Percentiles rank a stretch among this genome's conserved stretches.
These are phyloP conservation scores for Hesperophylax magnus DNA, from an alignment of 1,140 invertebrate species.

Conservation along the genomic window DNA sequence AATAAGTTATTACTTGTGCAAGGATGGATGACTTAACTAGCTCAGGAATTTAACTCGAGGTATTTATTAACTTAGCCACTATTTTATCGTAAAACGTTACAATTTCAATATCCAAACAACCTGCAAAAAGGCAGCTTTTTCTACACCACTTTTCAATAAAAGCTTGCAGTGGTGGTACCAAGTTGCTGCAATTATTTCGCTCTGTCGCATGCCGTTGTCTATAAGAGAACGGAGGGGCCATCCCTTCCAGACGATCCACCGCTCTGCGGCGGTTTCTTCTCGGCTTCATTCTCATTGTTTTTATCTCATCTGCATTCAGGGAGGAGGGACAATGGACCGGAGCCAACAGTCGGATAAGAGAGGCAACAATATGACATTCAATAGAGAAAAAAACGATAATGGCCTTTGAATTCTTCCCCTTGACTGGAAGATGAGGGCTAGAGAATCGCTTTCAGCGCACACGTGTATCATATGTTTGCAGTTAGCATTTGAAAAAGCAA, in stretches of 20 bases:
- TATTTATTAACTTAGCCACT: no score
- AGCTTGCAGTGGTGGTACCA: not conserved
- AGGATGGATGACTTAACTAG: no score
- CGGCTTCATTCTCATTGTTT: slow-evolving; percentile 45
- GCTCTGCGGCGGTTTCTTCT: slow-evolving; percentile 6
- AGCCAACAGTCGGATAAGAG: slow-evolving; percentile 50
- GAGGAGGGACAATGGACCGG: slow-evolving; percentile 45
- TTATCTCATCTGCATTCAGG: slow-evolving; percentile 52
- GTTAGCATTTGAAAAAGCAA: no score
- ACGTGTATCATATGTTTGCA: no score
- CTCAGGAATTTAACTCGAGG: no score
- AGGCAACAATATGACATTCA: slow-evolving; percentile 48
- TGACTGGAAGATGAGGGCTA: not conserved
- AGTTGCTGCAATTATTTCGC: slow-evolving; percentile 21
- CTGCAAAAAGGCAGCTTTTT: no score
- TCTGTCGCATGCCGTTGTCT: not conserved
- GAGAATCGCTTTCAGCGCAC: no score
- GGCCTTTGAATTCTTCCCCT: slow-evolving; percentile 52
- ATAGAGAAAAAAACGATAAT: slow-evolving; percentile 52
- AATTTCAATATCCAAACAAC: no score
- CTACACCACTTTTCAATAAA: not conserved
- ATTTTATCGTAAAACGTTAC: no score
- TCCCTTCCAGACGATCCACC: not conserved
- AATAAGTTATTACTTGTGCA: no score
- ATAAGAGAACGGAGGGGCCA: not conserved